A percentile compares a stretch with the other conserved stretches of the same genome.
These are phyloP conservation scores for Hetaerina titia DNA, from an alignment of 2,888 invertebrate genomes.

Conservation along the genomic window DNA sequence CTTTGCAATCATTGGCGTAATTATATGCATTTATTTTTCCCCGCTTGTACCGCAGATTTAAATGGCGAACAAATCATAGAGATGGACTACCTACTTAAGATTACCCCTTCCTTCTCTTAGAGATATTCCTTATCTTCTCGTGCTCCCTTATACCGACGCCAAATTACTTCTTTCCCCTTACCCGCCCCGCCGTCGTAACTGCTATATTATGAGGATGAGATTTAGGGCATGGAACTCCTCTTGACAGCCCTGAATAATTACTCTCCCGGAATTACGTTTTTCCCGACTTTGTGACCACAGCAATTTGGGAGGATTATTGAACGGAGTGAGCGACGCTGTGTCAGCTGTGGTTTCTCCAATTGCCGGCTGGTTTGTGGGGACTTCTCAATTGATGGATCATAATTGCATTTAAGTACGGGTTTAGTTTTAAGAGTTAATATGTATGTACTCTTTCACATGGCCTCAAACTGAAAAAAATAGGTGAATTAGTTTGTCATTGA, in stretches of 20 bases:
- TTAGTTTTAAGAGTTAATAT: no score
- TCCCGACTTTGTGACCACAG: neutral
- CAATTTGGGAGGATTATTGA: conserved; percentile 16
- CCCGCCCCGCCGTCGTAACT: neutral
- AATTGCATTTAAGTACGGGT: no score
- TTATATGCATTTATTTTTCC: no score
- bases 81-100: neutral
- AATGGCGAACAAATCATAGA: neutral
- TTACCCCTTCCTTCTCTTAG: neutral
- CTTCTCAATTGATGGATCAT: no score
- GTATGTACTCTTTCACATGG: no score
- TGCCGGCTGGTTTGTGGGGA: neutral
- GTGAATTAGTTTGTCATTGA: no score
- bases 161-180: neutral
- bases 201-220: neutral
- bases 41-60: no score
- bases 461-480: no score
- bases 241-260: neutral
- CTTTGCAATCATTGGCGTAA: no score
- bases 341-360: neutral
- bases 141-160: neutral
- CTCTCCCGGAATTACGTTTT: neutral
- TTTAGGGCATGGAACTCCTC: neutral
- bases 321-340: neutral
- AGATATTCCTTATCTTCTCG: neutral